Conservation (phyloP, 2,888 invertebrate genomes). For the Agrenia bidenticulata region DNA sequence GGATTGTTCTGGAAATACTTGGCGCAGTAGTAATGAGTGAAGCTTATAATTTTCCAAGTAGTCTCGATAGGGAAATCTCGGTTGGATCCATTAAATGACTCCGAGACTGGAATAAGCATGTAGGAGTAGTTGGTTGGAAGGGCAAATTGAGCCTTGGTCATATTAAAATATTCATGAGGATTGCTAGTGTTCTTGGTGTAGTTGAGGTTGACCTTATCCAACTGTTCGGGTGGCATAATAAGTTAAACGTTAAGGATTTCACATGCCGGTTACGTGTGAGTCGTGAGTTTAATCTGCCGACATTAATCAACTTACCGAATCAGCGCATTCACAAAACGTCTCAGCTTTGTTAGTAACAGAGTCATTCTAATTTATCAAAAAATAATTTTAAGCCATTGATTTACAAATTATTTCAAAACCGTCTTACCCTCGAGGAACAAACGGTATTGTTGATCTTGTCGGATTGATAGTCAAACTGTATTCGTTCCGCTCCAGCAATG, state of each 20-base stretch:
- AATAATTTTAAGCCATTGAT: neutral
- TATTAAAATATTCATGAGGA: neutral
- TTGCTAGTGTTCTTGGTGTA: slow-evolving; percentile 15
- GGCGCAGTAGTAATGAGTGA: slow-evolving; percentile 40
- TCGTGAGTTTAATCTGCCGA: no score
- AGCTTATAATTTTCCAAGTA: slow-evolving; percentile 43
- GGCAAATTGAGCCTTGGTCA: slow-evolving; percentile 8
- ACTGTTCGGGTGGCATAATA: no score
- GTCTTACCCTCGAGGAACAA: no score
- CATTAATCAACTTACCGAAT: slow-evolving; percentile 13
- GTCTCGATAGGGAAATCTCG: slow-evolving; percentile 17
- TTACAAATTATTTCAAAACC: no score
- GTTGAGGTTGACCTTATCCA: slow-evolving; percentile 11
- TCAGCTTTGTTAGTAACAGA: neutral
- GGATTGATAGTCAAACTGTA: neutral
- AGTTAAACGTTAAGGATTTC: no score
- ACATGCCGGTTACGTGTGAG: no score
- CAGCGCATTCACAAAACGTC: slow-evolving; percentile 15
- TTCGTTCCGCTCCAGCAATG: slow-evolving; percentile 4
- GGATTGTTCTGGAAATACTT: slow-evolving; percentile 30
- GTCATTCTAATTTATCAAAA: no score
- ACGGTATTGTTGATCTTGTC: no score
- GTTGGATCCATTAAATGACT: neutral
- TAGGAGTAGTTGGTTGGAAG: slow-evolving; percentile 12
- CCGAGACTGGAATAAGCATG: neutral